A percentile compares a stretch with the other conserved stretches of the same genome.
phyloP scores from a whole-genome alignment of 1,140 invertebrate species.

The Bombus waltoni region DNA sequence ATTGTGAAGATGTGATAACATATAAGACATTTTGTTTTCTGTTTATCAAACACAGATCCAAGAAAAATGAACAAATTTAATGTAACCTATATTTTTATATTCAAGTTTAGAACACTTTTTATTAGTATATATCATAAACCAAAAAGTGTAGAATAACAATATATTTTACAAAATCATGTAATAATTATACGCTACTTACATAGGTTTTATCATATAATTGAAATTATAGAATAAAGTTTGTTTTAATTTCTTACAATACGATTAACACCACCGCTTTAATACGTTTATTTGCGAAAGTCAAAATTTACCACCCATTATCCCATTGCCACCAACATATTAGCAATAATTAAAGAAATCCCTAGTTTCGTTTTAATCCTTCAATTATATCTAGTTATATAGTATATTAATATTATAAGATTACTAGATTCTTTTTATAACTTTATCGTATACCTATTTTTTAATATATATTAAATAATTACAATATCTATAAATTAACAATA shows the following conservation, averaged over 20 bases:
- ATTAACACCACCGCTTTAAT: not conserved
- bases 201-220: not conserved
- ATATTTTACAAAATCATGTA: not conserved
- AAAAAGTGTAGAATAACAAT: not conserved
- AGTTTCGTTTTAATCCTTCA: not conserved
- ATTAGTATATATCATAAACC: too few relatives aligned
- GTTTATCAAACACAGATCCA: not conserved
- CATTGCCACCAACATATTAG: not conserved
- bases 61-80: not conserved
- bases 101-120: not conserved
- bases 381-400: not conserved
- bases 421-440: not conserved
- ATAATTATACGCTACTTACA: not conserved
- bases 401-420: not conserved
- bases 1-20: slow-evolving; percentile 99
- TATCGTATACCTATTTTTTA: not conserved
- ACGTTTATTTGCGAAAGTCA: not conserved
- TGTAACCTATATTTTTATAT: not conserved
- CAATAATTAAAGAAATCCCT: not conserved
- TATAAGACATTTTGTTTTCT: slow-evolving; percentile 95
- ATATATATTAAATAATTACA: not conserved
- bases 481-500: not conserved
- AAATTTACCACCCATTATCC: not conserved
- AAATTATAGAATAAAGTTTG: not conserved
- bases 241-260: not conserved